Evolutionary conservation across 2,797 vertebrate species (phyloP).

Genomic region (Cyclopterus lumpus): DNA sequence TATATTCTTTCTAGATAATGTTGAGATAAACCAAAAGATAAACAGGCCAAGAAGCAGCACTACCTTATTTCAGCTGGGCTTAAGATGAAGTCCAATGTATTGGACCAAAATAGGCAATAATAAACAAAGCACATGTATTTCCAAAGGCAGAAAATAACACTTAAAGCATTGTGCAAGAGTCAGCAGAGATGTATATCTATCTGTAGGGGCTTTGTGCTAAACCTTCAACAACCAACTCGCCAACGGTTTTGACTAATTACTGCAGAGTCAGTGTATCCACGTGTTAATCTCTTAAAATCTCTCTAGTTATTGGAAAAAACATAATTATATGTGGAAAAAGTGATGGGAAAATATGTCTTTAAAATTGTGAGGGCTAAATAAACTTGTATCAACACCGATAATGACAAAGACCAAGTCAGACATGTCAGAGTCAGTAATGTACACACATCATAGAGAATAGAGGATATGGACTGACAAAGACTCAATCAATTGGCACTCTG

Average conservation of each 20-base stretch:
- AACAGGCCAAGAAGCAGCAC: constrained; percentile 5
- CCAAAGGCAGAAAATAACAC: constrained; percentile 5
- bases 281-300: constrained; percentile 30
- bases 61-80: constrained; percentile 24
- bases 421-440: neutral
- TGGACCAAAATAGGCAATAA: constrained; percentile 18
- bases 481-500: neutral
- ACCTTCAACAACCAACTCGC: constrained; percentile 7
- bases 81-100: constrained; percentile 12
- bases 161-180: neutral
- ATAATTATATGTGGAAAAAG: constrained; percentile 10
- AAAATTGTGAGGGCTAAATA: constrained; percentile 9
- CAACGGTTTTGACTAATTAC: constrained; percentile 18
- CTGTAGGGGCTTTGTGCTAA: constrained; percentile 27
- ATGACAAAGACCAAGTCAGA: neutral
- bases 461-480: constrained; percentile 14
- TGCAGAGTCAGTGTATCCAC: neutral
- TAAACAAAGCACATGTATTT: constrained; percentile 7
- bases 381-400: neutral
- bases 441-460: neutral
- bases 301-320: neutral
- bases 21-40: neutral
- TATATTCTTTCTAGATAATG: no score
- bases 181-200: constrained; percentile 18
- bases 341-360: neutral